phyloP scores from a whole-genome alignment of 2,113 vertebrate species.

The Galbula dea region DNA sequence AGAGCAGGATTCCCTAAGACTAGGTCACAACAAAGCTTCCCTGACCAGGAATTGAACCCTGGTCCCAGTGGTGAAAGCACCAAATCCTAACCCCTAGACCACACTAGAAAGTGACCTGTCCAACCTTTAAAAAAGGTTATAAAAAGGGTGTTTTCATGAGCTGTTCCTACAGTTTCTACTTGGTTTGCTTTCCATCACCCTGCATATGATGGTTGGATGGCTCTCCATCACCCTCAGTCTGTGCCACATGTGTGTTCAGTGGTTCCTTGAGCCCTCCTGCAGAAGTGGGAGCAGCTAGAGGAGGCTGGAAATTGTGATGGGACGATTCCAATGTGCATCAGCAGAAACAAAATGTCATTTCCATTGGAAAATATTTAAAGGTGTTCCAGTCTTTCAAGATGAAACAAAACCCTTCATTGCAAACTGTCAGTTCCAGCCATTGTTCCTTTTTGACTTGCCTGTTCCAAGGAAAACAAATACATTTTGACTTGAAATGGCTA shows the following conservation, averaged over 20 bases:
- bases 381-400: slow-evolving; percentile 31
- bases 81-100: too few relatives aligned
- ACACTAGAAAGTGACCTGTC: too few relatives aligned
- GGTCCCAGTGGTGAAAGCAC: too few relatives aligned
- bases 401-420: background rate
- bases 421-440: slow-evolving; percentile 38
- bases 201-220: accelerated
- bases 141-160: background rate
- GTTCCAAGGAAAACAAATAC: slow-evolving; percentile 57
- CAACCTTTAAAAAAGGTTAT: too few relatives aligned
- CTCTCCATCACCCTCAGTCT: background rate
- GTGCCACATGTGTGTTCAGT: accelerated
- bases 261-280: background rate
- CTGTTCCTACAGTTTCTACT: background rate
- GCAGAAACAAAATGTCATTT: slow-evolving; percentile 16
- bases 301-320: background rate
- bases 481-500: background rate
- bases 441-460: background rate
- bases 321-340: background rate
- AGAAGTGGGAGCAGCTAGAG: background rate
- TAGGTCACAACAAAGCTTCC: too few relatives aligned
- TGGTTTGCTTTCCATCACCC: background rate
- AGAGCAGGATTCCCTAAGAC: too few relatives aligned
- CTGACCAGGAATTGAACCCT: too few relatives aligned
- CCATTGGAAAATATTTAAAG: slow-evolving; percentile 49